These are phyloP conservation scores for Harmothoe impar DNA, from an alignment of 2,888 invertebrate species.

Conservation along the genomic window DNA sequence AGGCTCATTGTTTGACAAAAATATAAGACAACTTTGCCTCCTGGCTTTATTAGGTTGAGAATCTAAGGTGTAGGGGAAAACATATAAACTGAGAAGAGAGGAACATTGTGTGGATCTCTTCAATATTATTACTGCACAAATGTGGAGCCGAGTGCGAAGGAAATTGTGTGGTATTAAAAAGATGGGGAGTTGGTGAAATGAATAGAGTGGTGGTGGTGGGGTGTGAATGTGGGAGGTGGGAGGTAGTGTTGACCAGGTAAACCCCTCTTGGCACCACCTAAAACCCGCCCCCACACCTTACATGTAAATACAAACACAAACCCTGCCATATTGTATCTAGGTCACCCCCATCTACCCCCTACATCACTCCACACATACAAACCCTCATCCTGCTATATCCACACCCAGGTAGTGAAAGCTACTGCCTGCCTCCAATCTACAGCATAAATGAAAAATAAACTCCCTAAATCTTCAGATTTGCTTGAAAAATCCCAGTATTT, in stretches of 20 bases:
- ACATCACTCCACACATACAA: not conserved
- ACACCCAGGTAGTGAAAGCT: too few relatives aligned
- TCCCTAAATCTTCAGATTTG: not conserved
- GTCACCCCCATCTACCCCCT: not conserved
- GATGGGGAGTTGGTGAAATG: not conserved
- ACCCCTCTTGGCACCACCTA: conserved; percentile 30
- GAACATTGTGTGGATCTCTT: not conserved
- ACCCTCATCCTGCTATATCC: not conserved
- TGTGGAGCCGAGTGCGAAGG: not conserved
- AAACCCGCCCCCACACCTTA: conserved; percentile 36
- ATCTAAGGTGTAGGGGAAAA: not conserved
- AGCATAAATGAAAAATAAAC: not conserved
- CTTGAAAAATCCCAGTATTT: not conserved
- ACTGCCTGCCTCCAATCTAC: too few relatives aligned
- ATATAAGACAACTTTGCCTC: not conserved
- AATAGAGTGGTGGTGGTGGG: not conserved
- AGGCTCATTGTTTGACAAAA: not conserved
- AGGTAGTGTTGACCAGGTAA: conserved; percentile 23
- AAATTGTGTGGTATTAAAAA: conserved; percentile 41
- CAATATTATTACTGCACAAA: conserved; percentile 5
- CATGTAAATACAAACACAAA: conserved; percentile 34
- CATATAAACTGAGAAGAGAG: conserved; percentile 1
- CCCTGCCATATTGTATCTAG: conserved; percentile 24
- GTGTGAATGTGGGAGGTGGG: conserved; percentile 24
- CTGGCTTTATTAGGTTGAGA: not conserved